Conservation (phyloP, 2,888 invertebrate genomes). For the Ichneumoninae sp. region DNA sequence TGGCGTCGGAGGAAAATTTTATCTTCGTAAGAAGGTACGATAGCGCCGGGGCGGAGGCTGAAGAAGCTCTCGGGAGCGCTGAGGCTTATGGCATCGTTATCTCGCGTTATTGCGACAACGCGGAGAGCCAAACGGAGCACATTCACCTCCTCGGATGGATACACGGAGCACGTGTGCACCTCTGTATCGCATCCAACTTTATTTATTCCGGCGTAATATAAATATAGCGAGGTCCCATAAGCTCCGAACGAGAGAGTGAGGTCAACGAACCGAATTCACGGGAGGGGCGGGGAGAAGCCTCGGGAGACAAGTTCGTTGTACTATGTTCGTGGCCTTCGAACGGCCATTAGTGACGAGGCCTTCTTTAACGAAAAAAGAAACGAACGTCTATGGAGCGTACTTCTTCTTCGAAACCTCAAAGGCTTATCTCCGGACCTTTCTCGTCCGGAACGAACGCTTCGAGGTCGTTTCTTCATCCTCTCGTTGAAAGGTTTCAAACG, state of each 20-base stretch:
- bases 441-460: not conserved
- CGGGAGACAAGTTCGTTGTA: constrained; percentile 9
- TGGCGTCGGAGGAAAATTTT: constrained; percentile 44
- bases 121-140: constrained; percentile 9
- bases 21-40: constrained; percentile 33
- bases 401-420: not conserved
- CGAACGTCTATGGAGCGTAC: not conserved
- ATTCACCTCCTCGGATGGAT: constrained; percentile 29
- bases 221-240: constrained; percentile 28
- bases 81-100: constrained; percentile 61
- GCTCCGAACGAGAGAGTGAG: constrained; percentile 59
- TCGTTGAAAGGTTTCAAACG: constrained; percentile 1
- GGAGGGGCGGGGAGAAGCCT: not conserved
- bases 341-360: constrained; percentile 62
- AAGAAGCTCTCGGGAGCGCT: constrained; percentile 52
- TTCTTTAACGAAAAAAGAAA: constrained; percentile 22
- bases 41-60: constrained; percentile 50
- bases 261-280: constrained; percentile 75
- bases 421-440: constrained; percentile 7
- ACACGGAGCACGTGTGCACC: constrained; percentile 45
- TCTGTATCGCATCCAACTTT: constrained; percentile 26
- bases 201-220: constrained; percentile 44
- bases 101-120: constrained; percentile 57
- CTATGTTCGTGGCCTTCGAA: constrained; percentile 72
- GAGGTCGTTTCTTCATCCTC: constrained; percentile 7